Base-by-base conservation (phyloP, 1,140 invertebrate genomes). In the Drosophila serrata region DNA sequence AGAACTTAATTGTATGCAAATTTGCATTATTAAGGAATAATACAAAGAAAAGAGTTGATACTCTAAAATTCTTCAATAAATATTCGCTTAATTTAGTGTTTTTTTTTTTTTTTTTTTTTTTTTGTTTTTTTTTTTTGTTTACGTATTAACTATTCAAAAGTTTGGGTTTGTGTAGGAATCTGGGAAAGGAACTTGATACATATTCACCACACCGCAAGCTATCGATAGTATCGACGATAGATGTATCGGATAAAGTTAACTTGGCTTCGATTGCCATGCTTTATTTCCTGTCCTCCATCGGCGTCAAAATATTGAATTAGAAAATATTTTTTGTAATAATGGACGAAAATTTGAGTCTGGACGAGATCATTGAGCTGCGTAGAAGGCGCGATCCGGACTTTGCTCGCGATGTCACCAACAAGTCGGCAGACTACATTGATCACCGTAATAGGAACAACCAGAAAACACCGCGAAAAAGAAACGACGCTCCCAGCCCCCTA, bases 391-490 rank as follows among this genome's bases (percentile, higher is more conserved):
- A 65, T 49, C 19, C 61, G 1, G 19, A 40, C 27, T 68, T 27
- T 45, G 29, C 64, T 1, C 58, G 73, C 4, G 70, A 74, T 15
- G 13, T 40, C 6, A 13, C 63, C 0, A 51, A 74, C 39, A 69
- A 75, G 35, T 46, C 57, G 6, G 8, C 29, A 5, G 63, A 57
- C 4, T 59, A 69, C 19, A 91, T 92, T 7, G 96, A 96, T 93
- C 95, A 95, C 11, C 92, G 96, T 2, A 93, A 95, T 40, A 95
- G 95, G 91, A 95, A 96, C 46, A 94, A 95, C 60, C 94, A 95
- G 67, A 95, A 95, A 75, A 95, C 96, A 80, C 93, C 95, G 42
- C 93, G 93, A 15, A 94, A 94, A 40, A 93, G 96, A 4, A 93
- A 93, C 0, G 95, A 96, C 93, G 95, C 95, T 6, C 91, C 96